Conservation (phyloP, 2,888 invertebrate genomes). For the Deroplatys truncata region DNA sequence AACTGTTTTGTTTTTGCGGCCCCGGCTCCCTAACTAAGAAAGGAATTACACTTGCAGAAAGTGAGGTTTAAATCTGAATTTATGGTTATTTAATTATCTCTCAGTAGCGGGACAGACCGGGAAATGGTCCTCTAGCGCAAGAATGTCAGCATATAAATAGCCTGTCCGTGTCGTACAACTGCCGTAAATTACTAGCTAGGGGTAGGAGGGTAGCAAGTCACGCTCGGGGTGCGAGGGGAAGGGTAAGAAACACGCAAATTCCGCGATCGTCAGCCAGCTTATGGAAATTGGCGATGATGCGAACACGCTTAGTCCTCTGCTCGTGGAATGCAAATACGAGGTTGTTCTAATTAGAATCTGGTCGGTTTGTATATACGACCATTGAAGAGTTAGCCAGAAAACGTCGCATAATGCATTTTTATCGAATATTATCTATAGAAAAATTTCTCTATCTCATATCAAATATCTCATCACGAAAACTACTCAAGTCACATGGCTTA, state of each 20-base stretch:
- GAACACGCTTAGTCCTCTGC: neutral
- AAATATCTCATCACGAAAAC: no score
- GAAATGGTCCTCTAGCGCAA: neutral
- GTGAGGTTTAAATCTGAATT: neutral
- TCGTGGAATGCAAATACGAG: neutral
- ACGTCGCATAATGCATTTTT: no score
- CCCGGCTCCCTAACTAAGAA: neutral
- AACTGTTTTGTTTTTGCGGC: neutral
- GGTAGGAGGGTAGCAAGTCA: neutral
- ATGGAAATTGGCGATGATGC: neutral
- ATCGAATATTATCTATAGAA: no score
- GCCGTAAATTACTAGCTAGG: neutral
- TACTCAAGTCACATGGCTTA: no score
- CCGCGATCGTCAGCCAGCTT: neutral
- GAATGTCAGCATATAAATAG: neutral
- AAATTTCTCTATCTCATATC: no score
- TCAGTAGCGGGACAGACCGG: neutral
- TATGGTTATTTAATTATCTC: neutral
- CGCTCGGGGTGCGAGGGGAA: no score
- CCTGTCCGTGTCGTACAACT: neutral
- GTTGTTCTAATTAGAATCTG: no score
- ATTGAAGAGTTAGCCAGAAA: no score
- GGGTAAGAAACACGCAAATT: neutral
- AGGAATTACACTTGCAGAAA: neutral
- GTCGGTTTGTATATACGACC: no score